Evolutionary conservation across 2,888 invertebrate genomes (phyloP).

Genomic region (Mythimna vitellina): DNA sequence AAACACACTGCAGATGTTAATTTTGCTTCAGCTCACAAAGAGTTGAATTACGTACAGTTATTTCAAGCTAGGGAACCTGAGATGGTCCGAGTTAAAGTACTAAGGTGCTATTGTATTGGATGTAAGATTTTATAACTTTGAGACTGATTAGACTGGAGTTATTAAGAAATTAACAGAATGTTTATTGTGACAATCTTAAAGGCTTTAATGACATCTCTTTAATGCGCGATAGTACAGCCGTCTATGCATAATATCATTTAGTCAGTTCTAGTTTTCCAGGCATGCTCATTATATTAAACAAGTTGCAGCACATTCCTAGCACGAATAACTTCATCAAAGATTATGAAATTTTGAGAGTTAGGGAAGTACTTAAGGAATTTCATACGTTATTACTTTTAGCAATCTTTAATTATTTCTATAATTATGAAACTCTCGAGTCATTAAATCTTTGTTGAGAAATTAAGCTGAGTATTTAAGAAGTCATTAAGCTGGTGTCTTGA

Average conservation of each 20-base stretch:
- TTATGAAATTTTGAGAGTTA: constrained; percentile 5
- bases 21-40: constrained; percentile 65
- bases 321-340: constrained; percentile 11
- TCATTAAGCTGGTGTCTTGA: neutral
- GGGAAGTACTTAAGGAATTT: constrained; percentile 11
- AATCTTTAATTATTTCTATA: neutral
- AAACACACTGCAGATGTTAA: constrained; percentile 51
- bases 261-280: neutral
- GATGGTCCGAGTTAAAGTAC: constrained; percentile 56
- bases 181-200: neutral
- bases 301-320: constrained; percentile 3
- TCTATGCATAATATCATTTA: constrained; percentile 12
- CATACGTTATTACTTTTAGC: constrained; percentile 9
- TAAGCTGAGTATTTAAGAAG: neutral
- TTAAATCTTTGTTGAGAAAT: constrained; percentile 8
- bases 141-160: neutral
- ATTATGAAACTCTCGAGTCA: neutral
- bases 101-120: constrained; percentile 45
- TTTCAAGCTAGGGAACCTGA: constrained; percentile 74
- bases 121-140: constrained; percentile 10
- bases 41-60: constrained; percentile 75
- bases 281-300: constrained; percentile 1
- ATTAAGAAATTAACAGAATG: neutral
- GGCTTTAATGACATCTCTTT: neutral
- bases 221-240: neutral